Conservation (phyloP, 2,797 vertebrate species). For the Peromyscus eremicus region DNA sequence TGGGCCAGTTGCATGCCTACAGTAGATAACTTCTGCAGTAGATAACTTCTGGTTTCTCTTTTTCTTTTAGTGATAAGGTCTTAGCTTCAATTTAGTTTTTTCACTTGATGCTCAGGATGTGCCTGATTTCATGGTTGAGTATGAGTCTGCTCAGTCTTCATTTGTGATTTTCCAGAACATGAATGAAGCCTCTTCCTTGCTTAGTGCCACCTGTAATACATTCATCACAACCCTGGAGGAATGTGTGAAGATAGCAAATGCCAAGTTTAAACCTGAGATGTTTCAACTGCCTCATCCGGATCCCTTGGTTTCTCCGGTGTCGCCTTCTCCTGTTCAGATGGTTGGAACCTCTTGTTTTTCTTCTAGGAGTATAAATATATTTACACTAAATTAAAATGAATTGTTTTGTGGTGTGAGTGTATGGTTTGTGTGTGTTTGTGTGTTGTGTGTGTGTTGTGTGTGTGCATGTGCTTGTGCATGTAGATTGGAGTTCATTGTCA, state of each 20-base stretch:
- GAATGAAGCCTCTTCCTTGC: constrained; percentile 95
- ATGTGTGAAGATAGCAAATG: constrained; percentile 97
- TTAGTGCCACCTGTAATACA: constrained; percentile 97
- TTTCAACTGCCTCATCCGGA: constrained; percentile 91
- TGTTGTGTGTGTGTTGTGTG: not conserved
- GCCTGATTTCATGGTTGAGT: not conserved
- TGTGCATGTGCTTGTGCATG: not conserved
- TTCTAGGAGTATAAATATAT: not conserved
- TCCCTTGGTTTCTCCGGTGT: constrained; percentile 92
- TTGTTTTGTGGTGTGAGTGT: not conserved
- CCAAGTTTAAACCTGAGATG: constrained; percentile 96
- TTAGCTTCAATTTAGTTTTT: constrained; percentile 21
- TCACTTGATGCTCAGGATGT: not conserved
- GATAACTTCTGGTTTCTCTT: not conserved
- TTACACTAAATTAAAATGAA: not conserved
- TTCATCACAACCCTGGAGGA: constrained; percentile 98
- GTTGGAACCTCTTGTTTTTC: constrained; percentile 86
- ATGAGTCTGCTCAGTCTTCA: constrained; percentile 36
- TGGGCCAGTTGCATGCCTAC: not conserved
- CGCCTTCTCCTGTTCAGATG: constrained; percentile 94
- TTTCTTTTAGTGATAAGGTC: constrained; percentile 26
- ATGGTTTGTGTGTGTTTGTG: not conserved
- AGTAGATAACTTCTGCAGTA: not conserved
- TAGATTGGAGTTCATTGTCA: not conserved
- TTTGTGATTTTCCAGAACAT: constrained; percentile 90